Evolutionary conservation across 2,888 invertebrate genomes (phyloP).

Genomic region (Pecten maximus): DNA sequence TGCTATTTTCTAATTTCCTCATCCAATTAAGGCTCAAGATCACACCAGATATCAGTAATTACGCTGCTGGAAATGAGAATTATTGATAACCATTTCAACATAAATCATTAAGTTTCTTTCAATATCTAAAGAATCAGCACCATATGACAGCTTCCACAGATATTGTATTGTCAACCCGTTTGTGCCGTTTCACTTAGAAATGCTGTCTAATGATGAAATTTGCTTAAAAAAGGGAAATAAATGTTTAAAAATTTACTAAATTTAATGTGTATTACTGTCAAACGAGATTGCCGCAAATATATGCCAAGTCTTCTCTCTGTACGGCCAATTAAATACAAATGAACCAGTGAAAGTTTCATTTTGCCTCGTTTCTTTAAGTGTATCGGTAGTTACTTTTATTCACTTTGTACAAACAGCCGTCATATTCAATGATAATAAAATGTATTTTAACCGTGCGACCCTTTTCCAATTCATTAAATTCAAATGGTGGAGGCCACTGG

Average conservation of each 20-base stretch:
- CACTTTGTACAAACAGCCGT: constrained; percentile 33
- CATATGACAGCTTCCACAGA: neutral
- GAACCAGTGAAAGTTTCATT: neutral
- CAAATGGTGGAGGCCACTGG: neutral
- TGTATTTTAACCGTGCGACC: constrained; percentile 35
- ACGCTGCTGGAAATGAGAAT: constrained; percentile 6
- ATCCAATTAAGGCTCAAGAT: neutral
- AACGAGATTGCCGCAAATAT: neutral
- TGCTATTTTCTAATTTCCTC: constrained; percentile 25
- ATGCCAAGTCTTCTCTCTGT: neutral
- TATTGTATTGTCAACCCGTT: neutral
- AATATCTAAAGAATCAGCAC: neutral
- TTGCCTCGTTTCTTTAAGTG: constrained; percentile 28
- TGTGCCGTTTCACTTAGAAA: neutral
- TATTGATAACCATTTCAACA: constrained; percentile 26
- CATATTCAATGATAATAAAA: constrained; percentile 35
- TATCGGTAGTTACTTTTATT: constrained; percentile 27
- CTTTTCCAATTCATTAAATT: constrained; percentile 23
- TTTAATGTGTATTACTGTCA: constrained; percentile 28
- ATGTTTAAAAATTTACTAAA: neutral
- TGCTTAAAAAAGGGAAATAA: neutral
- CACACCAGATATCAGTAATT: neutral
- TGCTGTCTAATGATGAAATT: neutral
- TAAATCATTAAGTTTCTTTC: constrained; percentile 10
- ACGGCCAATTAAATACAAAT: neutral